Conservation (phyloP, 2,888 invertebrate genomes). For the Dusona sp. region DNA sequence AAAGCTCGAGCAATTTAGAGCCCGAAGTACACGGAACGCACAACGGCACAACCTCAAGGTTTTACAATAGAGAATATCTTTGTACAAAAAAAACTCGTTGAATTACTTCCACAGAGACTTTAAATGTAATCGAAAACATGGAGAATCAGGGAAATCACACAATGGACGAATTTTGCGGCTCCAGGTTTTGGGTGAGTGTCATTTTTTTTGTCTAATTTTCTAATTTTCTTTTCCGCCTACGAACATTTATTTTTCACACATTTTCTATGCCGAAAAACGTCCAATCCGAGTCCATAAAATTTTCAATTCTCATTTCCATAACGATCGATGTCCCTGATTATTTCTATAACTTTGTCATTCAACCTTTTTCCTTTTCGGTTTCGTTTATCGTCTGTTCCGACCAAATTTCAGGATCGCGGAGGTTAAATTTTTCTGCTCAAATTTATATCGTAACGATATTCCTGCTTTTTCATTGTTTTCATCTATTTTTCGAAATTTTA, state of each 20-base stretch:
- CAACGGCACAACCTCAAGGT: conserved; percentile 36
- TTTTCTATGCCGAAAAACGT: neutral
- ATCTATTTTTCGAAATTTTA: neutral
- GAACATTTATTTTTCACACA: neutral
- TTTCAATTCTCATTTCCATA: conserved; percentile 3
- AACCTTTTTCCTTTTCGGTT: neutral
- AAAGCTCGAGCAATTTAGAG: conserved; percentile 38
- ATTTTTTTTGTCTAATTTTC: neutral
- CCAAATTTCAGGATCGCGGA: neutral
- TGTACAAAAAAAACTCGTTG: neutral
- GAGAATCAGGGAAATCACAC: conserved; percentile 87
- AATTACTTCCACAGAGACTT: neutral
- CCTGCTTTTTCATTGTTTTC: neutral
- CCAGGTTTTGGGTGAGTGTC: conserved; percentile 92
- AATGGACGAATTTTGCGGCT: conserved; percentile 92
- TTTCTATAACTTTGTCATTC: conserved; percentile 3
- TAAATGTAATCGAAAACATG: conserved; percentile 81
- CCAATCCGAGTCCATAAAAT: neutral
- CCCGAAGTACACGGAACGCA: conserved; percentile 22
- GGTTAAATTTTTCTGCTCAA: neutral
- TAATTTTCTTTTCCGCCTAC: neutral
- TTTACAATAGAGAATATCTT: conserved; percentile 22
- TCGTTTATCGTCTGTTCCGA: neutral
- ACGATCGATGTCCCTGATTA: neutral
- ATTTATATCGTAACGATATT: neutral